Evolutionary conservation across 1,140 invertebrate species (phyloP), one percentile per base, ranked within the genome.

Genomic region (Sycophila sp.): DNA sequence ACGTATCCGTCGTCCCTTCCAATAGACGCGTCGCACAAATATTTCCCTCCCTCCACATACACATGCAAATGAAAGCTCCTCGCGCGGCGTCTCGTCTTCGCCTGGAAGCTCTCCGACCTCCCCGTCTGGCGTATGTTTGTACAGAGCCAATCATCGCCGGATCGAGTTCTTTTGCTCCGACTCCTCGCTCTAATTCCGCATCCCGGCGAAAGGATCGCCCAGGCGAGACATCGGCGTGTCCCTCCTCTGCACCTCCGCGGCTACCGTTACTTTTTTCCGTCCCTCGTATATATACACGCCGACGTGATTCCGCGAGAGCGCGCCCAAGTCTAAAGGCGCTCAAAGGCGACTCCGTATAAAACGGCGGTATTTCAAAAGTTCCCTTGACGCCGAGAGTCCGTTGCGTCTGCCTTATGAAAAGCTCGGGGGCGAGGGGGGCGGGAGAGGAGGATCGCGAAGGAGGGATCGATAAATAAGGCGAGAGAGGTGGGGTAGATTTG

Each of bases 91-190:
- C n/a, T n/a, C n/a, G n/a, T 63, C 38, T 45, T n/a, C 13, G 69
- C 59, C 58, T 60, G n/a, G n/a, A n/a, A n/a, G n/a, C n/a, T 58
- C 53, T 26, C 34, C 65, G 2, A n/a, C n/a, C 42, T 45, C 7
- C 4, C 40, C 36, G 55, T 26, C 53, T 55, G 47, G 71, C n/a
- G 45, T 69, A 34, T 72, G 47, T 74, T 77, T 75, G 72, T 67
- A 51, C 51, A 65, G 66, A 47, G 59, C 69, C 72, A 76, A 75
- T 76, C 72, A 74, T 75, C 24, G 53, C 53, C 49, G 32, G 30
- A 32, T 22, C n/a, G 26, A 30, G 42, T 56, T 34, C 34, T n/a
- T 40, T 45, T 40, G 53, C 34, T 38, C 49, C 11, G 60, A 38
- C 47, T 55, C 4, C 24, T 42, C 32, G 19, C 60, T 60, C 68